phyloP scores from a whole-genome alignment of 2,797 vertebrate species.

The Siniperca obscura region DNA sequence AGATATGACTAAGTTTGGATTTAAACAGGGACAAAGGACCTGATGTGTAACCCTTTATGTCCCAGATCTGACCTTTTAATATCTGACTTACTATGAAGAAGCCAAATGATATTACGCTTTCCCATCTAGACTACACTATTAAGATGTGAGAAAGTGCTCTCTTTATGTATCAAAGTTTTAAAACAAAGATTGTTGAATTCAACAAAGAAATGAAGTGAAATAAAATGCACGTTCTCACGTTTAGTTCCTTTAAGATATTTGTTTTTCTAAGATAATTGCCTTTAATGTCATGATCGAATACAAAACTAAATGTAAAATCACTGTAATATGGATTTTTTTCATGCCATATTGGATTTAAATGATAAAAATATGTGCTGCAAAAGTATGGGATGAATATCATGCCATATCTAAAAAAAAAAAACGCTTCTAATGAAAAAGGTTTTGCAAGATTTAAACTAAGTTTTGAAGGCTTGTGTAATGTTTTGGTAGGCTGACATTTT shows the following conservation, averaged over 20 bases:
- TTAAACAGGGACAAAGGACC: slow-evolving; percentile 8
- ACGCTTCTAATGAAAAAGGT: no score
- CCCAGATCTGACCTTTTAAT: neutral
- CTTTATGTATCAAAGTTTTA: slow-evolving; percentile 7
- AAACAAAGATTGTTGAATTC: slow-evolving; percentile 2
- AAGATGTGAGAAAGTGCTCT: neutral
- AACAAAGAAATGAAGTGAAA: slow-evolving; percentile 30
- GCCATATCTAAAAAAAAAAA: no score
- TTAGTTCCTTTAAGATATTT: neutral
- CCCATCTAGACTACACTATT: neutral
- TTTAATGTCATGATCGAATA: neutral
- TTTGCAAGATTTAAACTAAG: no score
- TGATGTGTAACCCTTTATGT: neutral
- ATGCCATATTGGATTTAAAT: neutral
- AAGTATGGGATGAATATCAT: neutral
- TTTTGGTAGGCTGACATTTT: no score
- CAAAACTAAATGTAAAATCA: neutral
- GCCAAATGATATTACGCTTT: neutral
- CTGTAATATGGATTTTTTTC: neutral
- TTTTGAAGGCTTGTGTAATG: no score
- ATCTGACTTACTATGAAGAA: neutral
- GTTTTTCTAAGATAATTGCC: neutral
- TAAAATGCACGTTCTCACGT: slow-evolving; percentile 1
- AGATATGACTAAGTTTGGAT: neutral
- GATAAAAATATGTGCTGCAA: neutral